phyloP scores from a whole-genome alignment of 2,113 vertebrate genomes.

The Tenebrosternarchus preto region DNA sequence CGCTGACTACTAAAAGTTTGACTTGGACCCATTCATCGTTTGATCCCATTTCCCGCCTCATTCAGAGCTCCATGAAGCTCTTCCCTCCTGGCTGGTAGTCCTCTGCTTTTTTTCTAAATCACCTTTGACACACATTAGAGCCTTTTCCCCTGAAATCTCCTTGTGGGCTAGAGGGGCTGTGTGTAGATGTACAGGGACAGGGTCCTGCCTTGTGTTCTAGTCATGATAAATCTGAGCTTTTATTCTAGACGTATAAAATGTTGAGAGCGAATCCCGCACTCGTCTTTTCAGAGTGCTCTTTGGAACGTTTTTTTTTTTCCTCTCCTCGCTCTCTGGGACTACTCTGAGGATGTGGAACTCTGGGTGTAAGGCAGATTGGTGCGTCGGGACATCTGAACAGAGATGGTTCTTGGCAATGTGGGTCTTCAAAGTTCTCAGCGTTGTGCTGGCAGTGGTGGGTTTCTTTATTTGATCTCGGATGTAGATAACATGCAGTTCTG shows the following conservation, averaged over 20 bases:
- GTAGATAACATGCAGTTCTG: constrained; percentile 50
- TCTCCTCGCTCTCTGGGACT: neutral
- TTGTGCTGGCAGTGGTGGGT: constrained; percentile 40
- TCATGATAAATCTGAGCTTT: neutral
- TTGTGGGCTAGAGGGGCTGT: neutral
- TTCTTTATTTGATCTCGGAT: constrained; percentile 43
- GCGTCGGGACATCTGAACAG: constrained; percentile 48
- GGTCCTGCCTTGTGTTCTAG: neutral
- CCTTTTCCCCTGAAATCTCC: neutral
- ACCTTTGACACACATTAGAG: constrained; percentile 9
- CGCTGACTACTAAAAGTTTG: constrained; percentile 32
- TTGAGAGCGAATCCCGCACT: neutral
- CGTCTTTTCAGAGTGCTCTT: constrained; percentile 18
- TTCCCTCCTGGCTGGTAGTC: too few relatives aligned
- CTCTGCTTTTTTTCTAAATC: too few relatives aligned
- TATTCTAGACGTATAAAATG: neutral
- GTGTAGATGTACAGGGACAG: neutral
- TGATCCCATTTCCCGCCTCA: too few relatives aligned
- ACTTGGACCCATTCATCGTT: neutral
- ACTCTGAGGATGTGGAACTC: constrained; percentile 46
- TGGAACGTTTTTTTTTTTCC: constrained; percentile 18
- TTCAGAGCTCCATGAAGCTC: too few relatives aligned
- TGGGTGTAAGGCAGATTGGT: constrained; percentile 43
- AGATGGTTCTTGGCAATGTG: constrained; percentile 48
- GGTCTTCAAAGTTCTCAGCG: constrained; percentile 55